Evolutionary conservation across 2,888 invertebrate genomes (phyloP).

Genomic region (Argyresthia albistria): DNA sequence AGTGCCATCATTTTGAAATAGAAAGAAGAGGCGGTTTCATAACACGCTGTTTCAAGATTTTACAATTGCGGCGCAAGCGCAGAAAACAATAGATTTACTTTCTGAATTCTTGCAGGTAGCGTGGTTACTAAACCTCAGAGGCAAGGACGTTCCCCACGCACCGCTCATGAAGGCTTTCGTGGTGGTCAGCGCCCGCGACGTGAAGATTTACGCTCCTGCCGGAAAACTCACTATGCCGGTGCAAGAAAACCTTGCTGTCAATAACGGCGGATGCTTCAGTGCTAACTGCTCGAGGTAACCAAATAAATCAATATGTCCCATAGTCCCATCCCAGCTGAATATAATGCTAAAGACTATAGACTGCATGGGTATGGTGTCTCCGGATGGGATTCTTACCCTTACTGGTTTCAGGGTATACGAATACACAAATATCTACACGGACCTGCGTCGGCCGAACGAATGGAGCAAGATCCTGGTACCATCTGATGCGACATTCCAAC

Average conservation of each 20-base stretch:
- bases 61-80: too few relatives aligned
- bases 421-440: slow-evolving; percentile 79
- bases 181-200: slow-evolving; percentile 75
- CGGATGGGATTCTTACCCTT: background rate
- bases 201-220: slow-evolving; percentile 80
- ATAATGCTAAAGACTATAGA: background rate
- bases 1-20: too few relatives aligned
- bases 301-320: too few relatives aligned
- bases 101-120: slow-evolving; percentile 48
- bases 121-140: slow-evolving; percentile 92
- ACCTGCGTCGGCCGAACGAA: slow-evolving; percentile 75
- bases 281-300: slow-evolving; percentile 66
- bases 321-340: background rate
- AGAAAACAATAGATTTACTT: too few relatives aligned
- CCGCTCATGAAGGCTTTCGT: slow-evolving; percentile 86
- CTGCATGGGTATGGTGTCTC: background rate
- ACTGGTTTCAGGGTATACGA: slow-evolving; percentile 71
- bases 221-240: slow-evolving; percentile 74
- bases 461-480: slow-evolving; percentile 80
- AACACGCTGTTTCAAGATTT: too few relatives aligned
- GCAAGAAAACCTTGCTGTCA: slow-evolving; percentile 62
- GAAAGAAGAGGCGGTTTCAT: too few relatives aligned
- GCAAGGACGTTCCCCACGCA: slow-evolving; percentile 84
- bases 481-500: slow-evolving; percentile 77
- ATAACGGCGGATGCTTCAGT: slow-evolving; percentile 74